Percentiles rank a stretch among this genome's conserved stretches.
These are phyloP conservation scores for Epirrhoe tristata DNA, from an alignment of 2,888 invertebrate species.

Conservation along the genomic window DNA sequence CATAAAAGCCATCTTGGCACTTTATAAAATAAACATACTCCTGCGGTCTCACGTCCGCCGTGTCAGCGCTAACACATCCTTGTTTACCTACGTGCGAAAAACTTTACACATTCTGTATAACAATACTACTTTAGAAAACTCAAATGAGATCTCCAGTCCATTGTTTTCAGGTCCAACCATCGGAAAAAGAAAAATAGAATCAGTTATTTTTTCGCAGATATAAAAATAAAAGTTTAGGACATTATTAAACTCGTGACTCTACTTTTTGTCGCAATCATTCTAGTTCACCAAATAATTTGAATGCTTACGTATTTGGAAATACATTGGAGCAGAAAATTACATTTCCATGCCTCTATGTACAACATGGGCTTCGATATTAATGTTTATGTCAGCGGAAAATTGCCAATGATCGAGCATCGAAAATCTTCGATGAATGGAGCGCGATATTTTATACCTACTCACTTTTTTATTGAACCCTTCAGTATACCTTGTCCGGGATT, in stretches of 20 bases:
- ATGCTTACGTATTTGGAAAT: conserved; percentile 44
- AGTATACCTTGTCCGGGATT: neutral
- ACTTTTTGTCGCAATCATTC: conserved; percentile 8
- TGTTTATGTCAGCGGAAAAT: conserved; percentile 67
- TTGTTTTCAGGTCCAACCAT: too few species aligned
- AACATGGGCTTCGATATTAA: conserved; percentile 55
- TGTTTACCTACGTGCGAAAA: conserved; percentile 61
- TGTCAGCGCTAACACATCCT: conserved; percentile 58
- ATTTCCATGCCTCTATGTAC: conserved; percentile 63
- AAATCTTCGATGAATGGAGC: conserved; percentile 42
- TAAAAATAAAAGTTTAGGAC: neutral
- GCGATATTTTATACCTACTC: conserved; percentile 16
- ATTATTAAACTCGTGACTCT: conserved; percentile 2
- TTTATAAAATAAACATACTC: conserved; percentile 29
- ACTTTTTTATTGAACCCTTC: neutral
- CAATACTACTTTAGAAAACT: neutral
- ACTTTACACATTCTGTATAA: neutral
- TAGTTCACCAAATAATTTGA: conserved; percentile 16
- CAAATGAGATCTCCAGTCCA: neutral
- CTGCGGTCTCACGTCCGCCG: conserved; percentile 53
- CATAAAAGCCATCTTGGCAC: conserved; percentile 47
- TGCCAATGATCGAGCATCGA: conserved; percentile 68
- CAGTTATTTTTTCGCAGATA: neutral
- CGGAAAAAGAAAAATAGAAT: neutral
- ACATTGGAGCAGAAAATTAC: conserved; percentile 70